Percentiles rank a stretch among this genome's conserved stretches.
These are phyloP conservation scores for Chromoteleia sp. DNA, from an alignment of 2,888 invertebrate genomes.

Conservation along the genomic window DNA sequence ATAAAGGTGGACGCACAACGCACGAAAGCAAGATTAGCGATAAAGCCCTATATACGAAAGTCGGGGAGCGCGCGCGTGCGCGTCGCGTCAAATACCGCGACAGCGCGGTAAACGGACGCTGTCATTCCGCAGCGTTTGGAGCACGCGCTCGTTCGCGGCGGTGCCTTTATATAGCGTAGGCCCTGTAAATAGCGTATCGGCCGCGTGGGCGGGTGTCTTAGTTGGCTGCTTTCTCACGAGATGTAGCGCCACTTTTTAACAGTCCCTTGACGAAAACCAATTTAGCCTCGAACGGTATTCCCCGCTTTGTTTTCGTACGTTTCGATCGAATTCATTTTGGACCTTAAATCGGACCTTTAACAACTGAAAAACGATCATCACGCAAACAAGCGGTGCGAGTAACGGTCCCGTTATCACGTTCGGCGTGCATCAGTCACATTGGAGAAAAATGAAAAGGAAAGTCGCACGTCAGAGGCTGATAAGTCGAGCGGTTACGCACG, in stretches of 20 bases:
- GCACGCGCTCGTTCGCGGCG: constrained; percentile 72
- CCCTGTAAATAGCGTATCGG: constrained; percentile 67
- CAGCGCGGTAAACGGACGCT: constrained; percentile 79
- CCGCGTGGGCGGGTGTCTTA: constrained; percentile 76
- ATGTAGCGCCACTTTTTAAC: constrained; percentile 29
- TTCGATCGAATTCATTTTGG: no score
- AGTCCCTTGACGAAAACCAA: constrained; percentile 21
- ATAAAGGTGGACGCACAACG: constrained; percentile 75
- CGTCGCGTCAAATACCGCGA: constrained; percentile 73
- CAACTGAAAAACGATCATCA: not conserved
- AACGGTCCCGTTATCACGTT: constrained; percentile 45
- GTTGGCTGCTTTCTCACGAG: constrained; percentile 62
- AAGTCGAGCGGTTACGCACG: constrained; percentile 59
- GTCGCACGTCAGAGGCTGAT: constrained; percentile 56
- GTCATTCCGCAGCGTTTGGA: constrained; percentile 76
- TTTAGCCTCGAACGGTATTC: no score
- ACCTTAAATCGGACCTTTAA: no score
- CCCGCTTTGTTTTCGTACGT: no score
- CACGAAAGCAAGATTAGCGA: constrained; percentile 76
- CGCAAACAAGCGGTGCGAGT: no score
- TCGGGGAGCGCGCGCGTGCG: constrained; percentile 23
- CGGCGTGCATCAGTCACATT: constrained; percentile 43
- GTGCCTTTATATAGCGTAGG: constrained; percentile 79
- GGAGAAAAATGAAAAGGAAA: constrained; percentile 65
- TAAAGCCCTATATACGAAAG: constrained; percentile 74